Conservation (phyloP, 2,113 vertebrate species). For the Stegostoma tigrinum region DNA sequence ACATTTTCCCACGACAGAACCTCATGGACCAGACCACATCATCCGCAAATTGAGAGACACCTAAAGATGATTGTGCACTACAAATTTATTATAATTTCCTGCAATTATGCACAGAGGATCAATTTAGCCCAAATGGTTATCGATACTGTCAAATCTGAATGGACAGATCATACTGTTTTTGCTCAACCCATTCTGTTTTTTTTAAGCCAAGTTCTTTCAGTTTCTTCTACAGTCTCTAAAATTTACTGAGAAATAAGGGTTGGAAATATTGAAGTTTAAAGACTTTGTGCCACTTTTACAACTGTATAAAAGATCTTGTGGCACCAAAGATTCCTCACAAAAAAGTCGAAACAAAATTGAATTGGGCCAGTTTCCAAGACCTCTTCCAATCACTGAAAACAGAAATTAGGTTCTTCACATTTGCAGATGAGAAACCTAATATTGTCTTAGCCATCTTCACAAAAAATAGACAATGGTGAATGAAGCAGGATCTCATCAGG, state of each 20-base stretch:
- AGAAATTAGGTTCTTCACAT: neutral
- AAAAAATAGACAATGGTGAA: too few species aligned
- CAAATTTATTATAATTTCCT: neutral
- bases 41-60: neutral
- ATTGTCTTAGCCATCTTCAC: too few species aligned
- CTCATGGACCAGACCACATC: neutral
- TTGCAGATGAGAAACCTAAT: too few species aligned
- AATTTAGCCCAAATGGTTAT: neutral
- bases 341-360: neutral
- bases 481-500: too few species aligned
- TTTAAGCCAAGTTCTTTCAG: neutral
- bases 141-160: neutral
- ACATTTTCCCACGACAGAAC: neutral
- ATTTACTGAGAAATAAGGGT: too few species aligned
- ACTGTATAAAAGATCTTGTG: neutral
- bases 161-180: neutral
- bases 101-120: neutral
- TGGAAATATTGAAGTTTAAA: too few species aligned
- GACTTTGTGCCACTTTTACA: too few species aligned
- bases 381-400: neutral
- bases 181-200: neutral
- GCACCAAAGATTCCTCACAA: neutral
- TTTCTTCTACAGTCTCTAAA: too few species aligned
- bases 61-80: neutral
- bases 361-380: neutral